Conservation (phyloP, 2,888 invertebrate species). For the Oegoconia quadripuncta region DNA sequence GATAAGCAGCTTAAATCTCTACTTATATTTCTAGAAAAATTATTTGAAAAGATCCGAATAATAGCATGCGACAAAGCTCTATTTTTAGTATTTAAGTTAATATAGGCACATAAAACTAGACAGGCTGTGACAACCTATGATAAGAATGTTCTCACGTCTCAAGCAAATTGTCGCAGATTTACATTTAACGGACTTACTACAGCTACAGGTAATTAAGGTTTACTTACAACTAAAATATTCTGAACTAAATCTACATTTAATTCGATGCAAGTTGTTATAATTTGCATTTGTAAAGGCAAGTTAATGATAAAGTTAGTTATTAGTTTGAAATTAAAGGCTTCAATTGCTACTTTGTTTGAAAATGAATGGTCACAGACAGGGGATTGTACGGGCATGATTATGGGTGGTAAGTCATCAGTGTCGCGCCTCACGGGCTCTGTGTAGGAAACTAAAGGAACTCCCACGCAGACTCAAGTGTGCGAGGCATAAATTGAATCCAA, state of each 20-base stretch:
- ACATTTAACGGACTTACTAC: constrained; percentile 14
- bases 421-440: too few relatives aligned
- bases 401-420: too few relatives aligned
- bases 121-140: constrained; percentile 1
- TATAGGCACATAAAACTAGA: constrained; percentile 2
- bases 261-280: background rate
- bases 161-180: constrained; percentile 12
- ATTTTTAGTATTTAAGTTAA: background rate
- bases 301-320: constrained; percentile 8
- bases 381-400: too few relatives aligned
- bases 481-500: too few relatives aligned
- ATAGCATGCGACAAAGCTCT: too few relatives aligned
- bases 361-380: too few relatives aligned
- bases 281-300: constrained; percentile 7
- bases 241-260: background rate
- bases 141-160: constrained; percentile 19
- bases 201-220: constrained; percentile 16
- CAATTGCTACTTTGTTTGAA: too few relatives aligned
- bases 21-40: background rate
- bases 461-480: too few relatives aligned
- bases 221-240: constrained; percentile 4
- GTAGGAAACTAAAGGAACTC: too few relatives aligned
- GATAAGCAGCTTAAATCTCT: too few relatives aligned
- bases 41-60: background rate
- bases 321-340: constrained; percentile 5